Base-by-base conservation (phyloP, 1,140 invertebrate genomes). In the Camponotus vicinus region DNA sequence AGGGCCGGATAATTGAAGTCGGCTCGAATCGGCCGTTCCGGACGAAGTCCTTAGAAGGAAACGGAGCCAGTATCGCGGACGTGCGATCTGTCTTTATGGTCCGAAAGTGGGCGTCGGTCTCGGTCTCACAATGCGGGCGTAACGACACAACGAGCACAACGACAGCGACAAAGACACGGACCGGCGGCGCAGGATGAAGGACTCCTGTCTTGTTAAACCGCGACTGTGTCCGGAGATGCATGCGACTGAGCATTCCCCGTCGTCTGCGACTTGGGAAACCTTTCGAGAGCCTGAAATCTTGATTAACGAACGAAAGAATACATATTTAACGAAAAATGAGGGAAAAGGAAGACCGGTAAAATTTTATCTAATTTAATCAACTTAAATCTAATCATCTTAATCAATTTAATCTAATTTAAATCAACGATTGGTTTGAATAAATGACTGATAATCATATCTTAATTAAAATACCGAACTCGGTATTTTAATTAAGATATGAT, bases 11-110 rank as follows among this genome's bases (percentile, higher is more conserved):
- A 90, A 90, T 90, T 90, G 89, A 90, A 90, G 80, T 52, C 86
- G 75, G 76, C 57, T 89, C 71, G 87, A 83, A 86, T 82, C 87
- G 87, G 64, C 49, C 84, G 87, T 89, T 80, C 85, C 77, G 79
- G 80, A 71, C 84, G 67, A 91, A 89, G 87, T 88, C 90, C 90
- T 87, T 91, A 91, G 87, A 91, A 89, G 90, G 90, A 89, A 90
- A 80, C 83, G 85, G 55, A 73, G 89, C 77, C 85, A 55, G 90
- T 91, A 91, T 91, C 90, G 87, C 85, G 85, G 85, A 83, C 90
- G 89, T 87, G 89, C 90, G 90, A 91, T 91, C 90, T 91, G 90
- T 89, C 90, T 91, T 91, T 91, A 91, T 91, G 90, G 87, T 88
- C 90, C 87, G 90, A 91, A 91, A 91, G 90, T 91, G 90, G 90